Evolutionary conservation across 2,113 vertebrate genomes (phyloP).

Genomic region (Serilophus lunatus): DNA sequence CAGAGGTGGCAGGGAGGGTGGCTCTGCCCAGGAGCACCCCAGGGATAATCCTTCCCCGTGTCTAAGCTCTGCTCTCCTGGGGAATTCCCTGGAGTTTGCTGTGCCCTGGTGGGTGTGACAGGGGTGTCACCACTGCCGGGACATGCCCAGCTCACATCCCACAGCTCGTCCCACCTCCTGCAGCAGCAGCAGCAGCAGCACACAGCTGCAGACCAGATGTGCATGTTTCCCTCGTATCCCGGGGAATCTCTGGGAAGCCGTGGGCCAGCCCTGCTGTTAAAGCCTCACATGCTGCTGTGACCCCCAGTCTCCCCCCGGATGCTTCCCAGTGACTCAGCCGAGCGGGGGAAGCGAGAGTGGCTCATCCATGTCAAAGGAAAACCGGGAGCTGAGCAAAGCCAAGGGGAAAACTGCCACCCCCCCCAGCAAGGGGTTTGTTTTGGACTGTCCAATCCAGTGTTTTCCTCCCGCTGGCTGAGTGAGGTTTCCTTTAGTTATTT

Average conservation of each 20-base stretch:
- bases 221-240: neutral
- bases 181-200: fast-evolving
- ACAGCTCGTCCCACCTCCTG: fast-evolving
- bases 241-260: neutral
- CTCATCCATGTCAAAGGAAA: neutral
- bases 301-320: fast-evolving
- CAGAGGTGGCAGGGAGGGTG: fast-evolving
- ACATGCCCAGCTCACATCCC: fast-evolving
- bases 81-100: neutral
- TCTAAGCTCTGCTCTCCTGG: too few relatives aligned
- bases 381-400: fast-evolving
- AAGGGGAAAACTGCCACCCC: neutral
- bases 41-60: fast-evolving
- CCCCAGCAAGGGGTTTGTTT: neutral
- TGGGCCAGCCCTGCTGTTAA: neutral
- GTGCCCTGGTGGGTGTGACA: fast-evolving
- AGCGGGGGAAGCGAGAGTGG: fast-evolving
- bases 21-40: neutral
- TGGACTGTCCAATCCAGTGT: fast-evolving
- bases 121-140: neutral
- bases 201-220: constrained; percentile 12
- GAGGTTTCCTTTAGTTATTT: neutral
- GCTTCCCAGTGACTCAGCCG: neutral
- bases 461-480: neutral
- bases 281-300: neutral